These are phyloP conservation scores for Phengaris arion DNA, from an alignment of 2,888 invertebrate species.

Conservation along the genomic window DNA sequence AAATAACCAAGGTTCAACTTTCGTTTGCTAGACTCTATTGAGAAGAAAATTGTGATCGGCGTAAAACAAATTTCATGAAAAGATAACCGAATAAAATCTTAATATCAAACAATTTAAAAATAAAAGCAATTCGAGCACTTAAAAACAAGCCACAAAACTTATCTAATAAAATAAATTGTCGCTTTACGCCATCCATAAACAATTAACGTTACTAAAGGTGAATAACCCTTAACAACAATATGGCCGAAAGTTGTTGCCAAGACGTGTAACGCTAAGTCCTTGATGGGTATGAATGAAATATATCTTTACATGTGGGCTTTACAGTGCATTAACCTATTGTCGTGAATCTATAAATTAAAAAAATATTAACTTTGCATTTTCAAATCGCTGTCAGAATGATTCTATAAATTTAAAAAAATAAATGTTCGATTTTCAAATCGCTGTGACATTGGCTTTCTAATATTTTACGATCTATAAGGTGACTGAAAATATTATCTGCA, in stretches of 20 bases:
- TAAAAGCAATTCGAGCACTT: background rate
- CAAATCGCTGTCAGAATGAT: background rate
- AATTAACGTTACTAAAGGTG: slow-evolving; percentile 52
- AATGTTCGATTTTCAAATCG: background rate
- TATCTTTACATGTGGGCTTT: background rate
- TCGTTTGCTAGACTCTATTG: too few relatives aligned
- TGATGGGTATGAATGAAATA: slow-evolving; percentile 4
- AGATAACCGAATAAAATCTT: too few relatives aligned
- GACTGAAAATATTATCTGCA: background rate
- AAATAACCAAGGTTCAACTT: too few relatives aligned
- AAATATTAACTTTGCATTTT: slow-evolving; percentile 2
- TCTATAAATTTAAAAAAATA: background rate
- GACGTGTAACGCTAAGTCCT: slow-evolving; percentile 7
- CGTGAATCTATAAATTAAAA: slow-evolving; percentile 2
- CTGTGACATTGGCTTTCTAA: background rate
- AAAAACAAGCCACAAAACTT: background rate
- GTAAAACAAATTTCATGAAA: too few relatives aligned
- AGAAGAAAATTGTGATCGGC: too few relatives aligned
- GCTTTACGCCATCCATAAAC: slow-evolving; percentile 40
- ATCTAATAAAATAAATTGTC: slow-evolving; percentile 17
- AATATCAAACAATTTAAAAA: too few relatives aligned
- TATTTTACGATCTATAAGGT: background rate
- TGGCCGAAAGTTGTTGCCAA: slow-evolving; percentile 46
- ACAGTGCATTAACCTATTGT: background rate
- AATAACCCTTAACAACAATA: slow-evolving; percentile 75